phyloP scores from a whole-genome alignment of 2,888 invertebrate species.

The Dicyrtoma fusca region DNA sequence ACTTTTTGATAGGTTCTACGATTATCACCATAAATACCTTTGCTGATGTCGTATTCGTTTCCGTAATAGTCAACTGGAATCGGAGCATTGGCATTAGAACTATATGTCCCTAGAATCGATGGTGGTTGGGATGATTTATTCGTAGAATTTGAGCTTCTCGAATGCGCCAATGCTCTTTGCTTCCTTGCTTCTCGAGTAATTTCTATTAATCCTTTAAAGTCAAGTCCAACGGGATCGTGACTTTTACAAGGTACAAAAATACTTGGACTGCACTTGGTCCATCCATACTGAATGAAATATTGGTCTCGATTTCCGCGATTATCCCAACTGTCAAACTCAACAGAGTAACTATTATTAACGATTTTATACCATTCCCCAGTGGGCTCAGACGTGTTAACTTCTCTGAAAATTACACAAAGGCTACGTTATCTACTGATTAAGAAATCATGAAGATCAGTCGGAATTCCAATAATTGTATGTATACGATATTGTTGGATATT shows the following conservation, averaged over 20 bases:
- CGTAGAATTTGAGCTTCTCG: neutral
- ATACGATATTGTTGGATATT: too few species aligned
- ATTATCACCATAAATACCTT: too few species aligned
- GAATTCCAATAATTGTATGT: too few species aligned
- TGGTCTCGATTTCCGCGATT: neutral
- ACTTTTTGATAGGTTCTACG: too few species aligned
- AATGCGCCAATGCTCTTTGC: neutral
- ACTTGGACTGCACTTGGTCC: neutral
- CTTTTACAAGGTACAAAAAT: conserved; percentile 8
- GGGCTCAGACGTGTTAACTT: too few species aligned
- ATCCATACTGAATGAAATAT: neutral
- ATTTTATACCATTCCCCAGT: neutral
- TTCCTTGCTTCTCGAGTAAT: neutral
- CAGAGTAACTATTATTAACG: neutral
- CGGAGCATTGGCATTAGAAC: neutral
- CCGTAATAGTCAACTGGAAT: too few species aligned
- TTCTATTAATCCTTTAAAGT: neutral
- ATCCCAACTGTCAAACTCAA: conserved; percentile 21
- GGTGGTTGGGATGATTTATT: too few species aligned
- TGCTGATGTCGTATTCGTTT: too few species aligned
- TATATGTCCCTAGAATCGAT: too few species aligned
- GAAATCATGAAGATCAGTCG: too few species aligned
- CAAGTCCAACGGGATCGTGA: neutral
- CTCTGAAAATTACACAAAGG: too few species aligned
- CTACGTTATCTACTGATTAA: too few species aligned